Evolutionary conservation across 2,888 invertebrate genomes (phyloP), one percentile per base, ranked within the genome.

Genomic region (Eupithecia dodoneata): DNA sequence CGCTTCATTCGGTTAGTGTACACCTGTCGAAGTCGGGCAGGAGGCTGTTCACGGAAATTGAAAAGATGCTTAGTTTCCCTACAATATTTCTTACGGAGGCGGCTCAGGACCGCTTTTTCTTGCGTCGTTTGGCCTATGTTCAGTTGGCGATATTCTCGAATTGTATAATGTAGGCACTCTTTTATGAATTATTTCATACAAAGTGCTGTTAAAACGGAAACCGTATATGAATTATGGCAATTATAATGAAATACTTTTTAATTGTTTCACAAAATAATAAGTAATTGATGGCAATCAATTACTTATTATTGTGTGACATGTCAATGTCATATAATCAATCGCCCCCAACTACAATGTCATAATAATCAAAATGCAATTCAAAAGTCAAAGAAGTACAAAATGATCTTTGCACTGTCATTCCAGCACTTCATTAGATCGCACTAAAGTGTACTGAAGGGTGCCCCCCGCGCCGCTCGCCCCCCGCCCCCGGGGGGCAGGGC

Each of bases 341-440:
- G 4, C 9, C 18, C 59, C 59, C 18, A 59, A 59, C 18, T 30
- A 4, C 63, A 30, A 3, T 42, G 42, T 66, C 12, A 42, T 18
- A 41, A 41, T 10, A 66, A 66, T 42, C 41, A 15, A 66, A 66
- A 49, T 66, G 66, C 63, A 63, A 59, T 45, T 47, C 44, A 12
- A 15, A 69, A 30, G 41, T 15, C 30, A 4, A 12, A 49, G 15
- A 12, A 49, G 15, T 59, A 45, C 42, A 18, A 55, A 45, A 75
- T 71, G 65, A 73, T 76, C 73, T 63, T 52, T 67, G 52, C 73
- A 74, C 78, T 74, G 63, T 76, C 76, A 71, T 63, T 63, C 18
- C 74, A 76, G 42, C 70, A 49, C 45, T 72, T 78, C 78, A 78
- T 78, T 78, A 76, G 67, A 70, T 59, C 63, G 67, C 73, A 41